Percentiles rank a stretch among this genome's conserved stretches.
Evolutionary conservation across 2,797 vertebrate species (phyloP).

Genomic region (Rhabdomys pumilio): DNA sequence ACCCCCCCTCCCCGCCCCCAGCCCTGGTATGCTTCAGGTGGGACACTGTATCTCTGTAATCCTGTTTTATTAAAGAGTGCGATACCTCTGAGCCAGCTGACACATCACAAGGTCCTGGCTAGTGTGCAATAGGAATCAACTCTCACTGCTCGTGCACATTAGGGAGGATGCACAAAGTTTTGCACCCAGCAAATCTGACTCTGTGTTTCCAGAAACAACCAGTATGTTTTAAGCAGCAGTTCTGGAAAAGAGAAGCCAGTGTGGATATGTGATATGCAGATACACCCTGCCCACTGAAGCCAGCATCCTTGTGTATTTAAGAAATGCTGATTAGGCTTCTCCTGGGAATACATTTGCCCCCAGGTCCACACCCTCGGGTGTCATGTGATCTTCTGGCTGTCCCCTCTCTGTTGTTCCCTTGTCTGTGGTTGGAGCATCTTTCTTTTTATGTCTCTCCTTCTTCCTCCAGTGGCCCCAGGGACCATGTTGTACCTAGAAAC

Average conservation of each 20-base stretch:
- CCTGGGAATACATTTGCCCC: not conserved
- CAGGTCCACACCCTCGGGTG: not conserved
- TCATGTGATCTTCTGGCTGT: not conserved
- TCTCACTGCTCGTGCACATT: not conserved
- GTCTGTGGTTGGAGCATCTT: not conserved
- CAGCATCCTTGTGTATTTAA: not conserved
- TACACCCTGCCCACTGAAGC: no score
- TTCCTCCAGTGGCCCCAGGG: not conserved
- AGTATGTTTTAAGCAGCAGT: not conserved
- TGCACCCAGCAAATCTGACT: not conserved
- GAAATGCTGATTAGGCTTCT: not conserved
- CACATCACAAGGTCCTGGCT: not conserved
- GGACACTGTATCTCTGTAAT: not conserved
- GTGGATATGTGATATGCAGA: not conserved
- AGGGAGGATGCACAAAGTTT: not conserved
- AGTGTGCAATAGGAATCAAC: not conserved
- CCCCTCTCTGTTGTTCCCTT: not conserved
- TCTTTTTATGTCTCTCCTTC: not conserved
- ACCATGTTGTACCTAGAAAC: not conserved
- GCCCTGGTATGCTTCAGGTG: not conserved
- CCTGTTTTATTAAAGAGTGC: slow-evolving; percentile 50
- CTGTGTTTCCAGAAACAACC: slow-evolving; percentile 8
- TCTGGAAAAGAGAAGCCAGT: not conserved
- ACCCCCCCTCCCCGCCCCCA: no score
- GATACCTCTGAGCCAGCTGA: not conserved